Conservation (phyloP, 1,140 invertebrate genomes). For the Bombus superbus region DNA sequence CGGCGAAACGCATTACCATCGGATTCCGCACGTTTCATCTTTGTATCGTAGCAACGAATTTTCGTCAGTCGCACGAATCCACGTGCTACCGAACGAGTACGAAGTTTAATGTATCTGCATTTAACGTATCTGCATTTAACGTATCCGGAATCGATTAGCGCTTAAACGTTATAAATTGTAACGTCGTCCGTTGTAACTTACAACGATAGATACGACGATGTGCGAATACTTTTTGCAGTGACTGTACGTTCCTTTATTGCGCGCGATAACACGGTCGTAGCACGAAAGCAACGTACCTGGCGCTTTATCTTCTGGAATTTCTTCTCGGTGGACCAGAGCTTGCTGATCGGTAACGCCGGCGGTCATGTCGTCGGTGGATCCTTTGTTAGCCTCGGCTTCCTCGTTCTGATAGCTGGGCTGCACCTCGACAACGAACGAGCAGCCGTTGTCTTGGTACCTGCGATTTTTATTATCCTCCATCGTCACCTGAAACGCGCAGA, state of each 20-base stretch:
- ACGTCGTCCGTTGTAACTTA: too few relatives aligned
- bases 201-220: too few relatives aligned
- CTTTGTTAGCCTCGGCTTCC: slow-evolving; percentile 70
- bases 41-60: neutral
- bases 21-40: neutral
- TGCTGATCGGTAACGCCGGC: slow-evolving; percentile 81
- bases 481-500: slow-evolving; percentile 72
- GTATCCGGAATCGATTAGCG: too few relatives aligned
- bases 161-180: neutral
- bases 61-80: neutral
- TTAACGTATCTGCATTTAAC: too few relatives aligned
- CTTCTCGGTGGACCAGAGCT: slow-evolving; percentile 84
- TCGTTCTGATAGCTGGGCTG: slow-evolving; percentile 74
- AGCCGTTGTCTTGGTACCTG: slow-evolving; percentile 85
- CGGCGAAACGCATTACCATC: too few relatives aligned
- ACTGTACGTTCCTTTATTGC: neutral
- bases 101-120: neutral
- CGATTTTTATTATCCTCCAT: slow-evolving; percentile 76
- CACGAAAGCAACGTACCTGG: slow-evolving; percentile 63
- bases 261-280: neutral
- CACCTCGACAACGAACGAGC: slow-evolving; percentile 91
- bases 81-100: neutral
- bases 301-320: slow-evolving; percentile 74
- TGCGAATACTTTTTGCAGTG: too few relatives aligned
- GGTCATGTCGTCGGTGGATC: slow-evolving; percentile 71